Evolutionary conservation across 1,140 invertebrate species (phyloP), one percentile per base, ranked within the genome.

Genomic region (Hycleus phaleratus): DNA sequence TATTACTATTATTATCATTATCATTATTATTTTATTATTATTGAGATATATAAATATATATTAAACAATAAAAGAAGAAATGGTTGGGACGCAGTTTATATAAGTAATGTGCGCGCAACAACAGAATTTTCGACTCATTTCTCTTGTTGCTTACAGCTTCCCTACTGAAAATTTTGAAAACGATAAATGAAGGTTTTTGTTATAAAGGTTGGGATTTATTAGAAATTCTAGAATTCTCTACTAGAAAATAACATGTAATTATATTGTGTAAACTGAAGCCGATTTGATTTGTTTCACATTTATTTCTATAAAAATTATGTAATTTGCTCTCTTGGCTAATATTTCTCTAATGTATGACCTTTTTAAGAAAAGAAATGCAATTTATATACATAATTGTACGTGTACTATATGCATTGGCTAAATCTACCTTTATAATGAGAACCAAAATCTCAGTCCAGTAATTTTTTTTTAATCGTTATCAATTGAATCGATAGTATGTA

Each of bases 401-500:
- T 53, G 51, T 53, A 53, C 51, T 18, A 53, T 53, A 18, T 18
- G 1, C 18, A 18, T 53, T 53, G 51, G 51, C 46, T 55, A 39
- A 55, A 55, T 55, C 45, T 56, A 51, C 54, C 43, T 48, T 56
- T 48, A 51, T 61, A 57, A 61, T 54, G 47, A 54, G 59, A 61
- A 61, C 59, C 47, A 46, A 32, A 45, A 25, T 26, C 18, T 18
- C 53, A 45, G 49, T 52, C 54, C 63, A 57, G 39, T 39, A 42
- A n/a, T 42, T 42, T 42, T 42, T 42, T 42, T 42, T 51, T 55
- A 53, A 49, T 45, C 49, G 53, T 61, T 32, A 63, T 61, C 63
- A 62, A 61, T 60, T 56, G 65, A 61, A 64, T 52, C 59, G 52
- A 60, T 60, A 56, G 53, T 61, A 49, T 57, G 56, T 65, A 64